Base-by-base conservation (phyloP, 2,888 invertebrate genomes). In the Sesamia inferens region DNA sequence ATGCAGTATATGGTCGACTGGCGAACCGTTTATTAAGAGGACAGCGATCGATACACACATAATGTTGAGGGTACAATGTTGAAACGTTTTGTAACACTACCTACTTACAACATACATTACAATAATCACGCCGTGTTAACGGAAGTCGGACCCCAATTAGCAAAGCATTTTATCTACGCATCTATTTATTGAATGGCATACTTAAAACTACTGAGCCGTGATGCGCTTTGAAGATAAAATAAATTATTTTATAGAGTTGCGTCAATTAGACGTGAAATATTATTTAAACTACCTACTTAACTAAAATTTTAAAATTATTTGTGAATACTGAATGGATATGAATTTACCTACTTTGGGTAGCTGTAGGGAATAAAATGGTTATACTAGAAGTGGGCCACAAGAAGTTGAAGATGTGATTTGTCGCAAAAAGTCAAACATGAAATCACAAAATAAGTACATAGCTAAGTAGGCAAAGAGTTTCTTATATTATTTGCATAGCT, bases 401-500 rank as follows among this genome's bases (percentile, higher is more conserved):
- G 55, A 51, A 57, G 19, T 24, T 68, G 22, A 39, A 72, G 54
- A 24, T 39, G 44, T 31, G 24, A 22, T 58, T 10, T 63, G 59
- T 74, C 8, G 51, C 54, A 65, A 70, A 76, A 81, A 76, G 58
- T 67, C 22, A 51, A 51, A 47, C n/a, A 69, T 44, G 31, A 84
- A 82, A 84, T 84, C 85, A 84, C 64, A 77, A 71, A 84, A 68
- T 76, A 81, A 48, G 39, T 63, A 74, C 19, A 48, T 65, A 78
- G 24, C 8, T 64, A 72, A 31, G 61, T 68, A 74, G 44, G 55
- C 48, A 51, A 61, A 47, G 54, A 68, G 76, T 78, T 63, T 68
- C 61, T 70, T 80, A 77, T 78, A 76, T 74, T 82, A 81, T 84
- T 77, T 79, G 70, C 78, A 84, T 84, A 85, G 78, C 74, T 83